Evolutionary conservation across 2,113 vertebrate species (phyloP), one percentile per base, ranked within the genome.

Genomic region (Corvus cornix): DNA sequence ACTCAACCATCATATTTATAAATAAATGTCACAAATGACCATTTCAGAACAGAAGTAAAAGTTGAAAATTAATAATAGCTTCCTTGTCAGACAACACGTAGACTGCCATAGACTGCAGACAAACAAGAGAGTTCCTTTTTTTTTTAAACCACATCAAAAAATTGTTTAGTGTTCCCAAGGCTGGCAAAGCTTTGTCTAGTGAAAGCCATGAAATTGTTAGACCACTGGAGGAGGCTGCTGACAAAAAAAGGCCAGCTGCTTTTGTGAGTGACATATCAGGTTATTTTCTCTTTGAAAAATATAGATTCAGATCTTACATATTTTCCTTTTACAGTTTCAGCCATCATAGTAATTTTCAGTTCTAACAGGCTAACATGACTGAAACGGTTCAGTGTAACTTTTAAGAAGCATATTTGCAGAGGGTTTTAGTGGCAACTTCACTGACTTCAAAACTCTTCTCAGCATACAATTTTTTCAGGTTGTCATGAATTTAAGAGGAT

Each of bases 401-500:
- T 79, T 64, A 84, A 87, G 39, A 59, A 73, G 46, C 2, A 0
- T 37, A 66, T 56, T 67, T 85, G 43, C 28, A 64, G 39, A 73
- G 35, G 46, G 66, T 77, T 95, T 95, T 77, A 94, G 51, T 59
- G 64, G 75, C 46, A 88, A 62, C 77, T 80, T 84, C 51, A 66
- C 56, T 89, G 49, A 72, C 84, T 93, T 92, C 91, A 94, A 90
- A 95, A 90, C 74, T 93, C 66, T 85, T 89, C 74, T 85, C 30
- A 81, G 64, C 37, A 78, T 75, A 59, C 6, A 73, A 63, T 84
- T 87, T 92, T 95, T 93, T 95, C 84, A 91, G 82, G 82, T 91
- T 94, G 84, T 89, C 84, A 84, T 60, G 66, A 96, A 89, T 76
- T 88, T 74, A 72, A 83, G 62, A 89, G 59, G 76, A 78, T 90